Conservation (phyloP, 2,797 vertebrate species). For the Aulostomus chinensis region DNA sequence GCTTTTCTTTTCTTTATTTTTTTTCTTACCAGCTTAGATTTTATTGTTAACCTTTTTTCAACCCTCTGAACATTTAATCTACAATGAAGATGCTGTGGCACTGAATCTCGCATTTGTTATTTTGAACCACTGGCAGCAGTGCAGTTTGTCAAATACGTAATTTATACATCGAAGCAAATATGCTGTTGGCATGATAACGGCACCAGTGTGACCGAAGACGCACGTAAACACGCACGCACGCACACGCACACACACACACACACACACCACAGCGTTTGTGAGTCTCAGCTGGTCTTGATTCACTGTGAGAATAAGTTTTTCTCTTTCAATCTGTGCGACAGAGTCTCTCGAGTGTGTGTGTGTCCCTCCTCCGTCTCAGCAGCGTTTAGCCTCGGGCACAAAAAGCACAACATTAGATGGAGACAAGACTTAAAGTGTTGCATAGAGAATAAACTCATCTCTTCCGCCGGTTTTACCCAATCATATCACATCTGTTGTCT, state of each 20-base stretch:
- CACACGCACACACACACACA: background rate
- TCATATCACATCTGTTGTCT: conserved; percentile 27
- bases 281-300: conserved; percentile 13
- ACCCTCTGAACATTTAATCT: too few relatives aligned
- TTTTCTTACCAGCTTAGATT: too few relatives aligned
- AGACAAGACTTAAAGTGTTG: conserved; percentile 46
- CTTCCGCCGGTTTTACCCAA: conserved; percentile 21
- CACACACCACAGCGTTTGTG: background rate
- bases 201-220: background rate
- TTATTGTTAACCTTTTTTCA: too few relatives aligned
- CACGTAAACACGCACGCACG: background rate
- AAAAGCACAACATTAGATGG: conserved; percentile 47
- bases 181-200: too few relatives aligned
- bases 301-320: conserved; percentile 30
- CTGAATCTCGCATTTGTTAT: too few relatives aligned
- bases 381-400: conserved; percentile 40
- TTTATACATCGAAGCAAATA: too few relatives aligned
- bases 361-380: conserved; percentile 20
- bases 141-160: too few relatives aligned
- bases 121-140: too few relatives aligned
- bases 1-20: too few relatives aligned
- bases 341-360: conserved; percentile 39
- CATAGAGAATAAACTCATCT: conserved; percentile 42
- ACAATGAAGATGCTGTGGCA: too few relatives aligned
- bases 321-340: conserved; percentile 21